These are phyloP conservation scores for Tetrax tetrax DNA, from an alignment of 2,113 vertebrate species.

Conservation along the genomic window DNA sequence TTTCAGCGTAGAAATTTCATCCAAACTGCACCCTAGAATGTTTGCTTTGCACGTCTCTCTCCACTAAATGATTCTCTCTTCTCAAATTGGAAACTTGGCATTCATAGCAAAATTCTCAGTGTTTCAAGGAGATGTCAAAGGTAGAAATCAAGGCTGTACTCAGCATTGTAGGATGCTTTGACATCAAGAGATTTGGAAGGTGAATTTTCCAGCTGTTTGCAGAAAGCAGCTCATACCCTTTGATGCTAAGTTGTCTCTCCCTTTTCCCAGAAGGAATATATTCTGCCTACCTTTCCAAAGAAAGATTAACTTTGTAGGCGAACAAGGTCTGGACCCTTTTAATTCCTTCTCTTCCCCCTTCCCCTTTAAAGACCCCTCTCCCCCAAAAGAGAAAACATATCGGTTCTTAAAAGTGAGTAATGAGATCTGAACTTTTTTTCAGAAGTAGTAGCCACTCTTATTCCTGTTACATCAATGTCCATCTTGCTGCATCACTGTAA, in stretches of 20 bases:
- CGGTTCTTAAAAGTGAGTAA: no score
- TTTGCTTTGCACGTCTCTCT: background rate
- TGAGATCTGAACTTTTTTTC: no score
- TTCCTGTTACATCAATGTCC: background rate
- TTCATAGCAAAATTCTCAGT: background rate
- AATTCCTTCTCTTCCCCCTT: background rate
- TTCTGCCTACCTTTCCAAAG: background rate
- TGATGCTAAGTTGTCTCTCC: accelerated
- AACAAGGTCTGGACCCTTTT: background rate
- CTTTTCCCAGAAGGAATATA: background rate
- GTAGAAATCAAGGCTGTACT: background rate
- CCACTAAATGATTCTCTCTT: background rate
- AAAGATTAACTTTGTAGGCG: background rate
- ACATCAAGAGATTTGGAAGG: background rate
- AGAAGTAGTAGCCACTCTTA: background rate
- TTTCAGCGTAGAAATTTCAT: background rate
- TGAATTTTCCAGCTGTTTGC: background rate
- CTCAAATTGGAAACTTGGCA: background rate
- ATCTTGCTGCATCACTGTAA: background rate
- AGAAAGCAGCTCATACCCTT: background rate
- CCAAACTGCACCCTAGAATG: background rate
- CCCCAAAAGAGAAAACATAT: background rate
- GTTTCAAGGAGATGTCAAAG: background rate
- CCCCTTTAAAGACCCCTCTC: accelerated
- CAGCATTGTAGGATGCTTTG: background rate